Base-by-base conservation (phyloP, 2,797 vertebrate species). In the Nasua narica region DNA sequence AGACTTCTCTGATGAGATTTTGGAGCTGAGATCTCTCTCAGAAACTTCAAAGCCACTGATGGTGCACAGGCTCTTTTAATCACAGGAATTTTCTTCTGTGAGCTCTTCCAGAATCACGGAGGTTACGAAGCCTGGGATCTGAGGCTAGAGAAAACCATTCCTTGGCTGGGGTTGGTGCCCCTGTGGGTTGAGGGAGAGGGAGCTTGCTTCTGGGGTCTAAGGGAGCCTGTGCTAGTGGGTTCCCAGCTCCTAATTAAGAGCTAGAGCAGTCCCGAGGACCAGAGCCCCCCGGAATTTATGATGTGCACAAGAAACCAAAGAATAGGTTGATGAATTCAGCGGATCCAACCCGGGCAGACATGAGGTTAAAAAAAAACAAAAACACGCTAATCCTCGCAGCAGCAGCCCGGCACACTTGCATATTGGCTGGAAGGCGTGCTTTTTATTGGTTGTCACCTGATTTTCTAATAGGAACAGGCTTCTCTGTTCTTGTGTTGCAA, bases 21-120 rank as follows among this genome's bases (percentile, higher is more conserved):
- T 72, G 0, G 0, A 85, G 90, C 43, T 32, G 46, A 90, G 35
- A 23, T 87, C 81, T 70, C 52, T 62, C 56, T 81, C 1, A 48
- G 79, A 90, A 98, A 96, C 91, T 95, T 88, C 72, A 40, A 91
- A 86, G 91, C 90, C 87, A 9, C 65, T 92, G 89, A 37, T 43
- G 58, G n/a, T 0, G 92, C 87, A 8, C 54, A 15, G 0, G 95
- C 62, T 9, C 25, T 83, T 94, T 60, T 85, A 58, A 77, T 2
- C 46, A 48, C 74, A 3, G 50, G 6, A 0, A 10, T 0, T 50
- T 83, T 83, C 37, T 37, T 85, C 83, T 69, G 48, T 18, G 25
- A 23, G 72, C 60, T 56, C 40, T 48, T 4, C 65, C 21, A 29
- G 16, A n/a, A 11, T 48, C 69, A 0, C 25, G 4, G 85, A n/a